phyloP scores from a whole-genome alignment of 2,797 vertebrate genomes.

The Atherinosoma microstoma region DNA sequence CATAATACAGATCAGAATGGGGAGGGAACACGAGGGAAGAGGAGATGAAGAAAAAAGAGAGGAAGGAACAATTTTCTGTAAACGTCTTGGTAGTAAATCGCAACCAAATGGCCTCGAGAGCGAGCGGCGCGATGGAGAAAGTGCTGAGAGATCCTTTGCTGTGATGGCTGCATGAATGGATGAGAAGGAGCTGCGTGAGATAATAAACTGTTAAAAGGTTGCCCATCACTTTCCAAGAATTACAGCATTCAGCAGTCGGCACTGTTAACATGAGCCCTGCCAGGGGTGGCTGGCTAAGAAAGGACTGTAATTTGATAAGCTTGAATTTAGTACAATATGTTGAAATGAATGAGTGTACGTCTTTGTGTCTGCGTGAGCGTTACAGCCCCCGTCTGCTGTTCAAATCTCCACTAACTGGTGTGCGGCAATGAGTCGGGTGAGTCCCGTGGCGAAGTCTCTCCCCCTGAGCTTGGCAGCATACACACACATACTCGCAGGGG shows the following conservation, averaged over 20 bases:
- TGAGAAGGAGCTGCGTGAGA: conserved; percentile 68
- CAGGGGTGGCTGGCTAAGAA: conserved; percentile 46
- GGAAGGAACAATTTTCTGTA: conserved; percentile 80
- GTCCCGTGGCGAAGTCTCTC: conserved; percentile 64
- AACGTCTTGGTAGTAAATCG: conserved; percentile 81
- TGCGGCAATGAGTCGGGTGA: conserved; percentile 43
- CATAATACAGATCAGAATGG: conserved; percentile 81
- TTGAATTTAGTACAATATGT: conserved; percentile 54
- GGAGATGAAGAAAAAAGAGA: conserved; percentile 60
- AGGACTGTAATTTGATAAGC: conserved; percentile 55
- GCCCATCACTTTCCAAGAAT: conserved; percentile 73
- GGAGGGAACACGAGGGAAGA: conserved; percentile 57
- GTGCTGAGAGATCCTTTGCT: conserved; percentile 73
- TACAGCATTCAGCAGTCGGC: conserved; percentile 50
- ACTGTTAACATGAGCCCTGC: conserved; percentile 51
- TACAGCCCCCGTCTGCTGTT: conserved; percentile 19
- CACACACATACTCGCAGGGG: conserved; percentile 52
- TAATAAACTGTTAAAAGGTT: conserved; percentile 71
- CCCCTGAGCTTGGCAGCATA: conserved; percentile 67
- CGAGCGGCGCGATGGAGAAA: conserved; percentile 68
- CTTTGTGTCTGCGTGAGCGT: conserved; percentile 29
- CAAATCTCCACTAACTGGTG: conserved; percentile 47
- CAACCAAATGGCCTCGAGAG: conserved; percentile 80
- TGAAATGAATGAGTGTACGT: conserved; percentile 43
- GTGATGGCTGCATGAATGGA: conserved; percentile 72